A percentile compares a stretch with the other conserved stretches of the same genome.
Conservation (phyloP, 2,113 vertebrate genomes). For the Pluvialis apricaria region DNA sequence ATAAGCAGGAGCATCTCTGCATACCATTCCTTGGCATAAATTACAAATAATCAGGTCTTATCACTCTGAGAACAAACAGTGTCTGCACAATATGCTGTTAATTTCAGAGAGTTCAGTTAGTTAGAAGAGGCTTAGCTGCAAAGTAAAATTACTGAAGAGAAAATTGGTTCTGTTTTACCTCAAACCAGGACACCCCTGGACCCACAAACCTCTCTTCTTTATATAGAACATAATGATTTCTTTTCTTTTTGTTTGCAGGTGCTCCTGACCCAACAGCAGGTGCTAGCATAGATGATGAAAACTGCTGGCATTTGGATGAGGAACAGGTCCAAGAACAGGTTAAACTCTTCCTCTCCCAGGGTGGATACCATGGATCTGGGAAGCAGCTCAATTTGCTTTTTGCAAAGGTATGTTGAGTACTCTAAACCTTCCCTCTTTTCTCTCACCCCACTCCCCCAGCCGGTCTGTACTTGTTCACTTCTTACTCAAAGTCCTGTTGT, state of each 20-base stretch:
- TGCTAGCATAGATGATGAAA: conserved; percentile 96
- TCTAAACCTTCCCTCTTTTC: background rate
- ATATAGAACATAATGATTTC: background rate
- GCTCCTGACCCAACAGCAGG: conserved; percentile 96
- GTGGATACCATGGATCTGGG: conserved; percentile 96
- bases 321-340: conserved; percentile 98
- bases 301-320: conserved; percentile 98
- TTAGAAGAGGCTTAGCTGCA: no score
- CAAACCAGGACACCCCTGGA: background rate
- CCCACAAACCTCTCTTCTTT: background rate
- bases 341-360: conserved; percentile 96
- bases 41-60: no score
- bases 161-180: no score
- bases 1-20: no score
- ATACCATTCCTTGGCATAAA: no score
- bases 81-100: no score
- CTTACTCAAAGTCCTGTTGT: background rate
- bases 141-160: no score
- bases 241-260: conserved; percentile 77
- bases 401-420: conserved; percentile 84
- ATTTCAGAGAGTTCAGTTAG: no score
- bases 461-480: background rate
- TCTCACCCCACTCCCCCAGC: background rate
- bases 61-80: no score
- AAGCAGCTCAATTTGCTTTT: conserved; percentile 98